phyloP scores from a whole-genome alignment of 1,140 invertebrate genomes.

The Scaptomyza pallida region DNA sequence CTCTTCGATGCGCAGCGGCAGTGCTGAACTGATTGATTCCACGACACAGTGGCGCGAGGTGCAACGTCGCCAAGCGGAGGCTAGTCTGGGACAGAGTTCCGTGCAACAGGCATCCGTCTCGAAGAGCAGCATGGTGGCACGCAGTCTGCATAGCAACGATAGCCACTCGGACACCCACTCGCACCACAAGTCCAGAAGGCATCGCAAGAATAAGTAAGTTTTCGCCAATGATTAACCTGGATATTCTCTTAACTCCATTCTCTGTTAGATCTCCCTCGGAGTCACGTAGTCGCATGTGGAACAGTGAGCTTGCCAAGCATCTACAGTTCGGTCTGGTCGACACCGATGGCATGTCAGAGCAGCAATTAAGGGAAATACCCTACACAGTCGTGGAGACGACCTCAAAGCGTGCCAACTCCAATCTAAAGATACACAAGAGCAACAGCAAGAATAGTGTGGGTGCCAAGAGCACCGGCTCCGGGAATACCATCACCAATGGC shows the following conservation, averaged over 20 bases:
- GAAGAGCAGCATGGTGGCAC: constrained; percentile 85
- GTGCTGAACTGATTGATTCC: constrained; percentile 92
- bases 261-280: constrained; percentile 87
- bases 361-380: constrained; percentile 94
- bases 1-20: constrained; percentile 78
- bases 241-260: too few species aligned
- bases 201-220: constrained; percentile 88
- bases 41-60: constrained; percentile 94
- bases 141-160: constrained; percentile 84
- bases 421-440: constrained; percentile 83
- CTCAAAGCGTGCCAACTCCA: constrained; percentile 76
- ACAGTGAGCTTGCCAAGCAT: constrained; percentile 91
- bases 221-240: too few species aligned
- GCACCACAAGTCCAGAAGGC: constrained; percentile 85
- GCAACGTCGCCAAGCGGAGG: constrained; percentile 89
- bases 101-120: constrained; percentile 89
- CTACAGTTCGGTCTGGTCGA: constrained; percentile 95
- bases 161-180: constrained; percentile 85
- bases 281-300: constrained; percentile 85
- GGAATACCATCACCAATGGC: constrained; percentile 79
- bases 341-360: constrained; percentile 93
- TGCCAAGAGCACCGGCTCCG: constrained; percentile 79
- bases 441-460: constrained; percentile 81
- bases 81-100: constrained; percentile 84
- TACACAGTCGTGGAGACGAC: constrained; percentile 94